Base-by-base conservation (phyloP, 1,140 invertebrate species). In the Macrotrachela quadricornifera region DNA sequence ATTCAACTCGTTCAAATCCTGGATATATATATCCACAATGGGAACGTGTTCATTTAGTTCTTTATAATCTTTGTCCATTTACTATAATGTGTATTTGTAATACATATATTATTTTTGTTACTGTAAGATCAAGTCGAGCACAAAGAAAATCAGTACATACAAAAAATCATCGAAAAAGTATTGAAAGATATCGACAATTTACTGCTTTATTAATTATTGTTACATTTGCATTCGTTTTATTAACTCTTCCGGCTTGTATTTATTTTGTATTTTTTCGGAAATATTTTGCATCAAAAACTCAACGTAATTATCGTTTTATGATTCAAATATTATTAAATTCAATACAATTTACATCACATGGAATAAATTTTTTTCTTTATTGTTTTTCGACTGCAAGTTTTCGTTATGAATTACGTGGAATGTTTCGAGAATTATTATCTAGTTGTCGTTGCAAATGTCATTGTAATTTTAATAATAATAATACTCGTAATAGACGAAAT, bases 361-460 rank as follows among this genome's bases (percentile, higher is more conserved):
- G 44, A 13, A 53, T 53, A 10, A 53, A 53, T 43, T 53, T 53
- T 53, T 46, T 53, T 53, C 36, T 53, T 18, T 53, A 53, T 36
- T 42, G 46, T 30, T 53, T 53, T 46, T 53, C 51, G 10, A 44
- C 51, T n/a, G 37, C 44, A 6, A 53, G 41, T 47, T 53, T 53
- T 42, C 44, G 51, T n/a, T 9, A 21, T 37, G 51, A 53, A 48
- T 41, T 53, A 30, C 21, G 8, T 30, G 21, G 8, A 30, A 30
- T 30, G 21, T 30, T 30, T 30, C 21, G 21, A 4, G 21, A 30
- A 30, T 30, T 30, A 30, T 4, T 30, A 4, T 30, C 21, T 4
- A 30, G 3, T 30, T 30, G 21, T 30, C 21, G 8, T 4, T 30
- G 21, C 8, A 30, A 30, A 30, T 30, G 21, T 30, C 21, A 30